A percentile compares a stretch with the other conserved stretches of the same genome.
Conservation (phyloP, 2,113 vertebrate species). For the Promerops cafer region DNA sequence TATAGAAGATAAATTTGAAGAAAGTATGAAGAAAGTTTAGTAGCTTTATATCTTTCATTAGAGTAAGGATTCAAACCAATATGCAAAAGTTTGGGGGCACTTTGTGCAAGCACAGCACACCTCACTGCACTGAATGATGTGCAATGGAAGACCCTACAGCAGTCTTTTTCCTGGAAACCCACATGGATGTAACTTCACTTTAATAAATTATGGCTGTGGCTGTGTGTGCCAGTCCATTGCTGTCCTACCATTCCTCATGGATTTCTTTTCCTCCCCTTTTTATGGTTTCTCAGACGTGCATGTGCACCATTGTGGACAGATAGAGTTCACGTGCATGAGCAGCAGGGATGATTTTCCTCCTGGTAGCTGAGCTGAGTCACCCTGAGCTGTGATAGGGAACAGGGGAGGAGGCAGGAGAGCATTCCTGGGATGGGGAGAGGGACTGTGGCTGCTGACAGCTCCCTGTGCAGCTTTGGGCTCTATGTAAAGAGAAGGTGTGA, state of each 20-base stretch:
- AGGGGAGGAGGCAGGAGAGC: background rate
- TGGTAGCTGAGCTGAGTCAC: background rate
- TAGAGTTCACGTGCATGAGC: fast-evolving
- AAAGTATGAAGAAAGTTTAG: background rate
- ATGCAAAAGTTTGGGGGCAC: background rate
- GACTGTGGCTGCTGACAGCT: background rate
- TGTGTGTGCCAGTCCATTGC: background rate
- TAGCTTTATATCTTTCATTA: background rate
- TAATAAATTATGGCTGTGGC: background rate
- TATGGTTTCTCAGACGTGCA: background rate
- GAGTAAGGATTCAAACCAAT: background rate
- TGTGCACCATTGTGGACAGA: background rate
- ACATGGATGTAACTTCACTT: background rate
- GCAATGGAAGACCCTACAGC: background rate
- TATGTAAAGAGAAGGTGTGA: fast-evolving
- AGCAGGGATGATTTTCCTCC: background rate
- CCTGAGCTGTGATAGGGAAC: background rate
- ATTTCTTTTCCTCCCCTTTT: background rate
- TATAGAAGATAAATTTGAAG: background rate
- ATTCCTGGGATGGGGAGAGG: background rate
- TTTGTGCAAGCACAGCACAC: background rate
- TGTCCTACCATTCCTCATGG: background rate
- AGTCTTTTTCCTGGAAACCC: background rate
- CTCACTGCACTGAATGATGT: background rate
- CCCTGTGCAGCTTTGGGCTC: fast-evolving